These are phyloP conservation scores for Menura novaehollandiae DNA, from an alignment of 2,113 vertebrate genomes.

Conservation along the genomic window DNA sequence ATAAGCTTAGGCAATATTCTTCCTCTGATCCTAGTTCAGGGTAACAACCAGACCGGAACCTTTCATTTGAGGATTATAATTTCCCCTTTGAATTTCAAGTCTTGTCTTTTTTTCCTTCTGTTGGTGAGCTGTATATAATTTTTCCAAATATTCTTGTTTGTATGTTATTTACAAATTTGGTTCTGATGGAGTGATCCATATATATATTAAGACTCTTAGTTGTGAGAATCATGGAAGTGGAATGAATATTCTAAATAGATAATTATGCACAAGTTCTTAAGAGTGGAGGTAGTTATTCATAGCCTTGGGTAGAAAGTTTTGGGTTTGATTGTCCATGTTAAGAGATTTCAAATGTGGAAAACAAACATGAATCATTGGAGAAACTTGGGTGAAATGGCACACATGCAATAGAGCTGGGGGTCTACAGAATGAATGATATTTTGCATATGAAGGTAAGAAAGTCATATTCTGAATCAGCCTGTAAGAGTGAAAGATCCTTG, in stretches of 20 bases:
- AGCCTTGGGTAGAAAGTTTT: neutral
- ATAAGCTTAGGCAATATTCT: slow-evolving; percentile 4
- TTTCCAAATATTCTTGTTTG: neutral
- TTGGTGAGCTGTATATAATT: neutral
- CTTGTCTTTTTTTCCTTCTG: neutral
- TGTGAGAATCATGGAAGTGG: neutral
- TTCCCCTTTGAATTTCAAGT: neutral
- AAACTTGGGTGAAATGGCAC: neutral
- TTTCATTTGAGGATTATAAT: neutral
- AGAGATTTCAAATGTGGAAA: neutral
- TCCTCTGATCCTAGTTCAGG: neutral
- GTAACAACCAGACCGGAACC: neutral
- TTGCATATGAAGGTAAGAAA: neutral
- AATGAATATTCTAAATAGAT: neutral
- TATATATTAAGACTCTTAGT: neutral
- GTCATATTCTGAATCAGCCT: neutral
- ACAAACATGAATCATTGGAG: neutral
- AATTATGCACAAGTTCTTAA: neutral
- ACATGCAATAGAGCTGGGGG: neutral
- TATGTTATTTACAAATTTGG: neutral
- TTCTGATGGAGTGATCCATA: neutral
- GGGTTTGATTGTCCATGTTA: neutral
- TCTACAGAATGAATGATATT: neutral
- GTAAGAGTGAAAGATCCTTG: neutral
- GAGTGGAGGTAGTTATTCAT: neutral